Conservation (phyloP, 2,797 vertebrate genomes). For the Rhyacichthys aspro region DNA sequence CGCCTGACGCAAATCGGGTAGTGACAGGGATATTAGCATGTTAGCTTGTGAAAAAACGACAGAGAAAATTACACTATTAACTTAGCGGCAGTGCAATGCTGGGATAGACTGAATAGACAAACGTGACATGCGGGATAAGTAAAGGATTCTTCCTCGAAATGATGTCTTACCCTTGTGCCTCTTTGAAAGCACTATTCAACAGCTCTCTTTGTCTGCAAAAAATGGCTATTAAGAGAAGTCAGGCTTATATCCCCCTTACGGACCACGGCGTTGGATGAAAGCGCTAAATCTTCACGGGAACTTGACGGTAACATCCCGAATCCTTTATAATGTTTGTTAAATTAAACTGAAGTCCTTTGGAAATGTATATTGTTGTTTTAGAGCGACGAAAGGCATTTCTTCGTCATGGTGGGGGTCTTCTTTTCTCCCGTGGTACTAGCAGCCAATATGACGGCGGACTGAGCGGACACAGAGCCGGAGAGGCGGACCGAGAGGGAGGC, state of each 20-base stretch:
- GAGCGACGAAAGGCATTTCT: slow-evolving; percentile 48
- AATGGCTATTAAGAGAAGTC: slow-evolving; percentile 82
- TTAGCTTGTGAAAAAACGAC: slow-evolving; percentile 58
- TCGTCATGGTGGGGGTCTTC: slow-evolving; percentile 65
- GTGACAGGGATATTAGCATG: slow-evolving; percentile 42
- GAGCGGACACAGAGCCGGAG: slow-evolving; percentile 60
- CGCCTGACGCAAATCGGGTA: slow-evolving; percentile 12
- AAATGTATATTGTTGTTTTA: slow-evolving; percentile 31
- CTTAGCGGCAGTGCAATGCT: neutral
- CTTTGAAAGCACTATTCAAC: slow-evolving; percentile 71
- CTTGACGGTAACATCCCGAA: slow-evolving; percentile 73
- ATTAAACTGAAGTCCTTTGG: slow-evolving; percentile 30
- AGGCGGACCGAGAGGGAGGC: slow-evolving; percentile 60
- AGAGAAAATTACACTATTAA: slow-evolving; percentile 34
- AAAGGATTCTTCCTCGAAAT: slow-evolving; percentile 12
- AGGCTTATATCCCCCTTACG: slow-evolving; percentile 76
- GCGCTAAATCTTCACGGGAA: slow-evolving; percentile 42
- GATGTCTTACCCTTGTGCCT: slow-evolving; percentile 72
- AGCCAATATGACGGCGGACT: slow-evolving; percentile 80
- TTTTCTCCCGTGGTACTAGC: slow-evolving; percentile 65
- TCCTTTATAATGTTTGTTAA: slow-evolving; percentile 22
- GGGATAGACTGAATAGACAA: neutral
- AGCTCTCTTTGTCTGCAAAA: slow-evolving; percentile 85
- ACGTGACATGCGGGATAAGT: neutral
- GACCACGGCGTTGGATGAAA: slow-evolving; percentile 70